Evolutionary conservation across 1,140 invertebrate species (phyloP), one percentile per base, ranked within the genome.

Genomic region (Helicorthomorpha holstii): DNA sequence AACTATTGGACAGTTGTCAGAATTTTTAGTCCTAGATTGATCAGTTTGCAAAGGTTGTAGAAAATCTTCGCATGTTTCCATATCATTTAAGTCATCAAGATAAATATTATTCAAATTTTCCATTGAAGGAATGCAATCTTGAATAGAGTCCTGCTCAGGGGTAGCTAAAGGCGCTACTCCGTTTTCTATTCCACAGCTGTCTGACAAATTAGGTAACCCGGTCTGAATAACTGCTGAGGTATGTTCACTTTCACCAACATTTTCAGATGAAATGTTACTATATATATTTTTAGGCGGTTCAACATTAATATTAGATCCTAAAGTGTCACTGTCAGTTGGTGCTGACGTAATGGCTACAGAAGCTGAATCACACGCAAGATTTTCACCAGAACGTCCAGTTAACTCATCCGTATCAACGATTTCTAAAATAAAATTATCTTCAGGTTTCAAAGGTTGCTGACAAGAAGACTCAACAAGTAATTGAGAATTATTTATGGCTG

Each of bases 401-500:
- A 71, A 59, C 63, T 81, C 82, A 61, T 83, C 81, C 22, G 80
- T 81, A 59, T 83, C 82, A 49, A 83, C 81, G 42, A 84, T 75
- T 65, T 84, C 81, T 64, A 84, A 83, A 53, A 75, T 76, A 63
- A 84, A 84, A 50, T 76, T 75, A 62, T 82, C 82, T 68, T 84
- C 81, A 2, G 75, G 74, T 54, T 69, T 4, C 19, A 46, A 19
- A 41, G 38, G 38, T 41, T 19, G n/a, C n/a, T n/a, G n/a, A n/a
- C n/a, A n/a, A n/a, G n/a, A n/a, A n/a, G n/a, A n/a, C n/a, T n/a
- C n/a, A n/a, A n/a, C n/a, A n/a, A n/a, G n/a, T n/a, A n/a, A n/a
- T n/a, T n/a, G n/a, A n/a, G n/a, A n/a, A n/a, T n/a, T n/a, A n/a
- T n/a, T n/a, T n/a, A n/a, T n/a, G n/a, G n/a, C n/a, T n/a, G n/a